Evolutionary conservation across 2,888 invertebrate genomes (phyloP), one percentile per base, ranked within the genome.

Genomic region (Furcula furcula): DNA sequence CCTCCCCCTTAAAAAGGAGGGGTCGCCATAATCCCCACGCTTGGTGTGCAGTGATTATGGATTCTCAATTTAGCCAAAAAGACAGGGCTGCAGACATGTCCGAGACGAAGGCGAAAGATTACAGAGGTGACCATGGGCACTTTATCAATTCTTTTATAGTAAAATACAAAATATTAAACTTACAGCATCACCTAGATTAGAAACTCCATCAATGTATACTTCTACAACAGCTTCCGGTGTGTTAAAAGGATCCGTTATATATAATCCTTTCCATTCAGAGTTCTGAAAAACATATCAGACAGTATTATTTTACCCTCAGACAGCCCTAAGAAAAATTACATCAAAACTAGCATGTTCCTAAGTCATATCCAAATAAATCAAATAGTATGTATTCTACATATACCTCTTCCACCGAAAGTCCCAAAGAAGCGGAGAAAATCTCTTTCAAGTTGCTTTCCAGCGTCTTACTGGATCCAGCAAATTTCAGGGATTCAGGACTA

Each of bases 341-440:
- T 4, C 6, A 16, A 3, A 16, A 16, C n/a, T n/a, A n/a, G n/a
- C n/a, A n/a, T n/a, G n/a, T n/a, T n/a, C n/a, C n/a, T n/a, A n/a
- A n/a, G n/a, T n/a, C n/a, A n/a, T n/a, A n/a, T n/a, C 4, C 5
- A 9, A 19, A 7, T 19, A 7, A 2, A 19, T 19, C 16, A 16
- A 16, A 16, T 16, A 3, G 16, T 16, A 4, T 3, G 6, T 16
- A 16, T 16, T 19, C 7, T 19, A 19, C n/a, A 56, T 53, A 40
- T 80, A 93, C 93, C 82, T 92, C 91, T 70, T 92, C 91, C n/a
- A 93, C 92, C 7, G 94, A 92, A 48, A 93, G 91, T 29, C 95
- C 95, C 44, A 94, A 82, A 31, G 92, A 80, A 36, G 93, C 93
- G n/a, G 92, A 91, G 46, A 92, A 91, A 4, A 95, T 90, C 72